Evolutionary conservation across 2,888 invertebrate species (phyloP).

Genomic region (Nyleta sp.): DNA sequence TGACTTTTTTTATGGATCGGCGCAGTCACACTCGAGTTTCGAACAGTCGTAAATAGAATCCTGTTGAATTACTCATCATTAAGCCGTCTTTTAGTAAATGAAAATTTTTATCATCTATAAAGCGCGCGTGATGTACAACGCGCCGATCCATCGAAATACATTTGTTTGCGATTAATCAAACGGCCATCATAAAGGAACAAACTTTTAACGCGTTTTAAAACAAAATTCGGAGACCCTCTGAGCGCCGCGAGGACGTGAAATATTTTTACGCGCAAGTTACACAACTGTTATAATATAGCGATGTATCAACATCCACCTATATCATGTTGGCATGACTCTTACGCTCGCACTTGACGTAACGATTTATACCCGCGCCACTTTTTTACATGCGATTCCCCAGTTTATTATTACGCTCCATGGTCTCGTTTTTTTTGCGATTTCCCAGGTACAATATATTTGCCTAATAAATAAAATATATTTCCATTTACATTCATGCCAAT

Average conservation of each 20-base stretch:
- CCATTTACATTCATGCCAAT: slow-evolving; percentile 9
- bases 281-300: slow-evolving; percentile 12
- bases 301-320: slow-evolving; percentile 28
- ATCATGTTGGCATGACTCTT: slow-evolving; percentile 18
- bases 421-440: slow-evolving; percentile 16
- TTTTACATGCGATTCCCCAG: slow-evolving; percentile 12
- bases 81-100: slow-evolving; percentile 49
- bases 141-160: slow-evolving; percentile 1
- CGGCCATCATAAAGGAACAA: neutral
- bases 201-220: no score
- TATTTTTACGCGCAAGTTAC: slow-evolving; percentile 12
- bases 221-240: neutral
- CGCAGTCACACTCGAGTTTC: slow-evolving; percentile 26
- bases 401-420: slow-evolving; percentile 21
- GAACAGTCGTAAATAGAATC: slow-evolving; percentile 49
- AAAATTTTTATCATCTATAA: slow-evolving; percentile 29
- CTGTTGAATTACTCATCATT: slow-evolving; percentile 41
- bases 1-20: slow-evolving; percentile 34
- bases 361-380: slow-evolving; percentile 9
- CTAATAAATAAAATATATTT: slow-evolving; percentile 40
- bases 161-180: slow-evolving; percentile 31
- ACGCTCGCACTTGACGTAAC: slow-evolving; percentile 26
- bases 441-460: slow-evolving; percentile 7
- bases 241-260: neutral
- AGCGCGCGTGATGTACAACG: slow-evolving; percentile 4